Base-by-base conservation (phyloP, 1,140 invertebrate species). In the Eurosta solidaginis region DNA sequence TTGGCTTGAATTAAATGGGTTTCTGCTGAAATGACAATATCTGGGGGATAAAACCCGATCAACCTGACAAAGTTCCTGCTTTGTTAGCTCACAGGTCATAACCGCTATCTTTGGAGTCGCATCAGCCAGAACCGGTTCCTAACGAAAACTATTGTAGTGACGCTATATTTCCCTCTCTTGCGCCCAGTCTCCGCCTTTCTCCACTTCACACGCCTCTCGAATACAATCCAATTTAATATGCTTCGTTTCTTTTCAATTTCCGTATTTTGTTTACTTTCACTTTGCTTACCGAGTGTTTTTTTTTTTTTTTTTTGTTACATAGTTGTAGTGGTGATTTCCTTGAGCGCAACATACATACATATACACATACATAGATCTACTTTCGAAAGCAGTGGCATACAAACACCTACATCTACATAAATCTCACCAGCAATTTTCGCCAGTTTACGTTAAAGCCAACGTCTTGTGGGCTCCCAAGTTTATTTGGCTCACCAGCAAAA, bases 211-310 rank as follows among this genome's bases (percentile, higher is more conserved):
- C 59, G 33, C 59, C 59, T 40, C 59, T 40, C 33, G 36, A 68
- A 68, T 68, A 20, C 59, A 68, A 68, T 42, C 40, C 59, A 29
- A 68, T 68, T 68, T 20, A 40, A 68, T 68, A 20, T 33, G 33
- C 59, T 68, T 68, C 33, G 33, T 33, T 40, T 36, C 33, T 40
- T 33, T 40, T 40, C 36, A 40, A 68, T 68, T 68, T 68, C 40
- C n/a, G 29, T 6, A 29, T 40, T 68, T 68, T 68, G 59, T 68
- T 68, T 40, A 40, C 29, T 20, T 68, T 40, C n/a, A 40, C 33
- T 40, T 22, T 10, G 40, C n/a, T 25, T n/a, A n/a, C n/a, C n/a
- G n/a, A n/a, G n/a, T n/a, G n/a, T n/a, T 2, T 25, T 40, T 68
- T 68, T 68, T 12, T 6, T 29, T 40, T 36, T 5, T 5, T 3